Percentiles rank a stretch among this genome's conserved stretches.
Evolutionary conservation across 2,113 vertebrate genomes (phyloP).

Genomic region (Hypocryptadius cinnamomeus): DNA sequence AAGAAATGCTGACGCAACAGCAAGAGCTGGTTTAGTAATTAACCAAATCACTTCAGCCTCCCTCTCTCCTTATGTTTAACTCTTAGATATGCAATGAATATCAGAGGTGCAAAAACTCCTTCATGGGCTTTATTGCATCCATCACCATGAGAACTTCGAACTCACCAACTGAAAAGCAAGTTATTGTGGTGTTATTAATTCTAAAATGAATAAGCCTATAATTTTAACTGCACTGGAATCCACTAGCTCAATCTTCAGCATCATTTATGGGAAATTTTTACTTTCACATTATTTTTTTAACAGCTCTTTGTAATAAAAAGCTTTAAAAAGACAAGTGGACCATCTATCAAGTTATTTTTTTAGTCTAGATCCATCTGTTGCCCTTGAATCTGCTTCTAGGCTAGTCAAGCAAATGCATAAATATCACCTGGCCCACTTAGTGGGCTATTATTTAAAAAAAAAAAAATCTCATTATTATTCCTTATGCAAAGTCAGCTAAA

Average conservation of each 20-base stretch:
- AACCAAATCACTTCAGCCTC: background rate
- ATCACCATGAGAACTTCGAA: background rate
- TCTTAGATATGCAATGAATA: background rate
- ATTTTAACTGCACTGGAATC: background rate
- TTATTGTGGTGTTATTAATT: background rate
- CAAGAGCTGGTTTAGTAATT: background rate
- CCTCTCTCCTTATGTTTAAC: background rate
- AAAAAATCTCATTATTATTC: background rate
- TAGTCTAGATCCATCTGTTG: background rate
- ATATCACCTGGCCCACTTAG: background rate
- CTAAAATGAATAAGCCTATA: background rate
- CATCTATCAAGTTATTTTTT: background rate
- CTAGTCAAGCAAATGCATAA: background rate
- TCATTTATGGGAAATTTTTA: background rate
- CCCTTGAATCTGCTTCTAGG: background rate
- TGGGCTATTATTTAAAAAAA: background rate
- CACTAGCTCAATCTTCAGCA: background rate
- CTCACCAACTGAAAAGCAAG: background rate
- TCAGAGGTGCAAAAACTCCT: background rate
- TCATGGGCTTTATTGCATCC: background rate
- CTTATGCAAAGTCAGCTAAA: background rate
- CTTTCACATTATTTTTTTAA: background rate
- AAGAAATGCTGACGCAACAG: background rate
- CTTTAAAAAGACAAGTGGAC: background rate
- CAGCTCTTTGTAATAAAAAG: background rate